phyloP scores from a whole-genome alignment of 2,113 vertebrate genomes.

The Microtus montanus region DNA sequence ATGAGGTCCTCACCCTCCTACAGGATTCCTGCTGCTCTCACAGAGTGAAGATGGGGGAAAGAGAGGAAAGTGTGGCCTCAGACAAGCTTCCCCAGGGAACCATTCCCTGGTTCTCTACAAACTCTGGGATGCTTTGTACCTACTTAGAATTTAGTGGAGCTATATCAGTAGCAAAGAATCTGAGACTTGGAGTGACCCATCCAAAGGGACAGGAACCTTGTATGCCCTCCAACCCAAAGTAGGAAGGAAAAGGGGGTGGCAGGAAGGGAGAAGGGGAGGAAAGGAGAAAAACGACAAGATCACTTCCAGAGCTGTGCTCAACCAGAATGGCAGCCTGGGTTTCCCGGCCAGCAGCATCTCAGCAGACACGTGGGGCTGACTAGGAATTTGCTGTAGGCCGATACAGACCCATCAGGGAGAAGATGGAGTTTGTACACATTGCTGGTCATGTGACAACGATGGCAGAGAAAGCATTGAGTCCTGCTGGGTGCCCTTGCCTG shows the following conservation, averaged over 20 bases:
- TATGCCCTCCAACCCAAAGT: not conserved
- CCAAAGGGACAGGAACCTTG: not conserved
- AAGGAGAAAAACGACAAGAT: not conserved
- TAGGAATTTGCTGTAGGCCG: not conserved
- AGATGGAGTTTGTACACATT: not conserved
- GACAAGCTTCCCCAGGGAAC: not conserved
- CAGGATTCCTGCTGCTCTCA: not conserved
- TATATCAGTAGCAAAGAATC: not conserved
- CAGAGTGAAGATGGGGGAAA: constrained; percentile 28
- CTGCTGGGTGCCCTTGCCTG: not conserved
- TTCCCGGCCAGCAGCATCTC: not conserved
- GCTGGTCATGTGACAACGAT: not conserved
- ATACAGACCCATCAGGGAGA: not conserved
- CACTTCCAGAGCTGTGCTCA: not conserved
- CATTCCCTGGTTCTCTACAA: constrained; percentile 60
- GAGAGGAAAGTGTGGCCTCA: not conserved
- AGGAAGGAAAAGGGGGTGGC: not conserved
- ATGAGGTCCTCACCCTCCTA: not conserved
- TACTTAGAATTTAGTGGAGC: not conserved
- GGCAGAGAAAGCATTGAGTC: not conserved
- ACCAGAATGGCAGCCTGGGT: not conserved
- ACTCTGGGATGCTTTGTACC: not conserved
- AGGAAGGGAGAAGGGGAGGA: not conserved
- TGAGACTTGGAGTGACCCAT: not conserved
- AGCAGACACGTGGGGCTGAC: not conserved